These are phyloP conservation scores for Danio aesculapii DNA, from an alignment of 2,797 vertebrate genomes.

Conservation along the genomic window DNA sequence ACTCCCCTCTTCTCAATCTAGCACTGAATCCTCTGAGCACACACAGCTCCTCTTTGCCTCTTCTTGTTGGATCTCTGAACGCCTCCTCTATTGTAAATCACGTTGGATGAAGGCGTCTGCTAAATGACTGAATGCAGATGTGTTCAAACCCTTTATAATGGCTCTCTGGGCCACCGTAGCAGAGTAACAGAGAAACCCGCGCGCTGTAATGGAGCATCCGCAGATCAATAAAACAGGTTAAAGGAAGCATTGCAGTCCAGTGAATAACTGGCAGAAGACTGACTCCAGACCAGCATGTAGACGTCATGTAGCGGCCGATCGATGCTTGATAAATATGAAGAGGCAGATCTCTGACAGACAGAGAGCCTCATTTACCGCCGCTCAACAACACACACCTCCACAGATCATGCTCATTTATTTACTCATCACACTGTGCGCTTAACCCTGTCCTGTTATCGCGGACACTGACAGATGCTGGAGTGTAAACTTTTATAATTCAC, in stretches of 20 bases:
- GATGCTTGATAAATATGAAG: slow-evolving; percentile 23
- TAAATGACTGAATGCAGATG: too few species aligned
- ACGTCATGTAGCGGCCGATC: background rate
- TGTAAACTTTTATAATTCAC: too few species aligned
- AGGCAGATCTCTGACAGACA: background rate
- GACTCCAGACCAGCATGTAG: slow-evolving; percentile 41
- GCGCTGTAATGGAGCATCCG: slow-evolving; percentile 69
- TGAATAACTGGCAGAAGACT: slow-evolving; percentile 74
- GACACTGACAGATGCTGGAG: too few species aligned
- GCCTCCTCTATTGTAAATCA: too few species aligned
- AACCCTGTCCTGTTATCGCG: background rate
- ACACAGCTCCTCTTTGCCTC: too few species aligned
- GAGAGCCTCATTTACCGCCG: background rate
- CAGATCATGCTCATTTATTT: background rate
- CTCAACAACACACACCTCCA: background rate
- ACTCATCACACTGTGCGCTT: background rate
- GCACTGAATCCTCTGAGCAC: too few species aligned
- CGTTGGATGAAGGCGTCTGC: too few species aligned
- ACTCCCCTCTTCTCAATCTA: too few species aligned
- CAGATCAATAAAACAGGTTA: slow-evolving; percentile 79
- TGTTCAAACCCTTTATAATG: too few species aligned
- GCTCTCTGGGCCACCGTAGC: too few species aligned
- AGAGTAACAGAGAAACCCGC: background rate
- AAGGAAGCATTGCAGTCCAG: slow-evolving; percentile 77
- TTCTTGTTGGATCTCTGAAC: too few species aligned